phyloP scores from a whole-genome alignment of 2,888 invertebrate genomes.

The Coelogynopora nodosa region DNA sequence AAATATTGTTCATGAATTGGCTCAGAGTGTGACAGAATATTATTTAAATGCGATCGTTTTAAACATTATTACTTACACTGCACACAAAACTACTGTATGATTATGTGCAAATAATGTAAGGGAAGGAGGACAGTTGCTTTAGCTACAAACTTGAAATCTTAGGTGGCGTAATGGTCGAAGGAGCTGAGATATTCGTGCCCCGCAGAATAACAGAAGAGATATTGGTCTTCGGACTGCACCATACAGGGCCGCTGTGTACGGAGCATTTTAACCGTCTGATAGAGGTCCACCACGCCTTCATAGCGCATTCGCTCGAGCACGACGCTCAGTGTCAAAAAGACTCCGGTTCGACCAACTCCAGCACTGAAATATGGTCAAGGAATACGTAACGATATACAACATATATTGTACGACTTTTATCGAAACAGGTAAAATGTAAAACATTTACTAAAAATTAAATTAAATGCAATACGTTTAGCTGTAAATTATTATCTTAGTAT shows the following conservation, averaged over 20 bases:
- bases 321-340: conserved; percentile 94
- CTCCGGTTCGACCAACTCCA: conserved; percentile 95
- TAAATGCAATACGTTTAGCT: too few species aligned
- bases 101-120: neutral
- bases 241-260: conserved; percentile 96
- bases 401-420: too few species aligned
- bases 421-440: too few species aligned
- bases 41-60: neutral
- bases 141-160: neutral
- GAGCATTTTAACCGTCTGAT: conserved; percentile 95
- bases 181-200: conserved; percentile 96
- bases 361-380: conserved; percentile 38
- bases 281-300: conserved; percentile 96
- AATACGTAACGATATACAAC: too few species aligned
- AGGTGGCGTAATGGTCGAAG: conserved; percentile 73
- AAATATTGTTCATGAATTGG: too few species aligned
- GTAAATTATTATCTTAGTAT: too few species aligned
- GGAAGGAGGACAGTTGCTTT: neutral
- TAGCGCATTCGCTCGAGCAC: conserved; percentile 97
- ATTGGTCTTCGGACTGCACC: conserved; percentile 96
- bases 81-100: too few species aligned
- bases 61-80: too few species aligned
- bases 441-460: too few species aligned
- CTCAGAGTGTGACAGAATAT: too few species aligned
- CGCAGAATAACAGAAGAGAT: conserved; percentile 98